Evolutionary conservation across 2,888 invertebrate genomes (phyloP), one percentile per base, ranked within the genome.

Genomic region (Neoscelio sp.): DNA sequence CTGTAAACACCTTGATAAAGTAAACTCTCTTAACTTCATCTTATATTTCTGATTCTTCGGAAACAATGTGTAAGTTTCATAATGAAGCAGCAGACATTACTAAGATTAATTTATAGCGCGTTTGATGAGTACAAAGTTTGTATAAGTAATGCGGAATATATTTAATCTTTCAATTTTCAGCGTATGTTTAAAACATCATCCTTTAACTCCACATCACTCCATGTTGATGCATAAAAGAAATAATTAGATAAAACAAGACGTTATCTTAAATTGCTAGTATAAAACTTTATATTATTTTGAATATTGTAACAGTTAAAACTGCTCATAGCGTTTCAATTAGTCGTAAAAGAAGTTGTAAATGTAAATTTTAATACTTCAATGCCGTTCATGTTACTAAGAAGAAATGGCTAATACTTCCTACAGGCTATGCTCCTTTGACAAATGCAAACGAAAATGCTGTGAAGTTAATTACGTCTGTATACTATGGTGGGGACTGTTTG

Each of bases 401-500:
- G 67, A 46, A 54, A 46, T 35, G 15, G 13, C 33, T 52, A 42
- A 65, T 52, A 54, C 44, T 67, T 67, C 10, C 44, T 67, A 28
- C 20, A 44, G 56, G 17, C 17, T 56, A 18, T 17, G 15, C 17
- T 10, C 17, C 35, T 56, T 68, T 68, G 56, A 68, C 68, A 56
- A 68, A 68, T 68, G 38, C 38, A 56, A 68, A 68, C 68, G 33
- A 68, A 68, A 68, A 68, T 56, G 54, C 68, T 68, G 56, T 84
- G 83, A 85, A 87, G 87, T 86, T 88, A 88, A 87, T 87, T 87
- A 85, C 83, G 80, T 81, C 82, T 80, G 84, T 86, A 86, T 87
- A 87, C 85, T 85, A 84, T 64, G 58, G 82, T 77, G 82, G 82
- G 82, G 81, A 74, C 82, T 85, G 83, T 85, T 86, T 86, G 84